Conservation (phyloP, 2,888 invertebrate genomes). For the Sinopyrophorus schimmeli region DNA sequence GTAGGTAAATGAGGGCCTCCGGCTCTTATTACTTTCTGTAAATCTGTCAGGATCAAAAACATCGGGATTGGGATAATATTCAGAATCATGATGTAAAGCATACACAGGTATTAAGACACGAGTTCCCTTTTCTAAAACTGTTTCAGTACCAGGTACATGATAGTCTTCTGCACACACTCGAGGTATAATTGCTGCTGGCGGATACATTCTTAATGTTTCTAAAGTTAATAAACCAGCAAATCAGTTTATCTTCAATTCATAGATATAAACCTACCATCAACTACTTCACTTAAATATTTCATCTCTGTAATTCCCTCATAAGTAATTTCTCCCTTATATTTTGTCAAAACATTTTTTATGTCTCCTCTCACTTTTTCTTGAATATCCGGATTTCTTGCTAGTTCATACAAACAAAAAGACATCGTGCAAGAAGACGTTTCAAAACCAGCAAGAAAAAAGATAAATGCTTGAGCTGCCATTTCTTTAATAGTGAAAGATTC, state of each 20-base stretch:
- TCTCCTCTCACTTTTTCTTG: slow-evolving; percentile 55
- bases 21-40: slow-evolving; percentile 19
- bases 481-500: slow-evolving; percentile 22
- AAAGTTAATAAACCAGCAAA: slow-evolving; percentile 23
- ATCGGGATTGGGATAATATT: slow-evolving; percentile 54
- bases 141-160: slow-evolving; percentile 41
- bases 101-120: slow-evolving; percentile 38
- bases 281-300: slow-evolving; percentile 56
- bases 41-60: slow-evolving; percentile 66
- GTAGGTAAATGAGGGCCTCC: slow-evolving; percentile 27
- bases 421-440: slow-evolving; percentile 52
- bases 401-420: slow-evolving; percentile 56
- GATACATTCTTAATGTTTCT: slow-evolving; percentile 51
- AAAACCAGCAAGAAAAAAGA: slow-evolving; percentile 48
- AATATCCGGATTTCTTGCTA: slow-evolving; percentile 55
- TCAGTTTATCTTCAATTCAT: not conserved
- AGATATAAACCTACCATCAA: slow-evolving; percentile 42
- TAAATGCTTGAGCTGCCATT: slow-evolving; percentile 40
- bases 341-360: slow-evolving; percentile 49
- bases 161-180: slow-evolving; percentile 38
- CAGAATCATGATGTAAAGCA: slow-evolving; percentile 37
- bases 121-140: slow-evolving; percentile 45
- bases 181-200: slow-evolving; percentile 39
- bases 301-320: slow-evolving; percentile 57
- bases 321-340: slow-evolving; percentile 51